phyloP scores from a whole-genome alignment of 1,140 invertebrate species.

The Caenorhabditis remanei region DNA sequence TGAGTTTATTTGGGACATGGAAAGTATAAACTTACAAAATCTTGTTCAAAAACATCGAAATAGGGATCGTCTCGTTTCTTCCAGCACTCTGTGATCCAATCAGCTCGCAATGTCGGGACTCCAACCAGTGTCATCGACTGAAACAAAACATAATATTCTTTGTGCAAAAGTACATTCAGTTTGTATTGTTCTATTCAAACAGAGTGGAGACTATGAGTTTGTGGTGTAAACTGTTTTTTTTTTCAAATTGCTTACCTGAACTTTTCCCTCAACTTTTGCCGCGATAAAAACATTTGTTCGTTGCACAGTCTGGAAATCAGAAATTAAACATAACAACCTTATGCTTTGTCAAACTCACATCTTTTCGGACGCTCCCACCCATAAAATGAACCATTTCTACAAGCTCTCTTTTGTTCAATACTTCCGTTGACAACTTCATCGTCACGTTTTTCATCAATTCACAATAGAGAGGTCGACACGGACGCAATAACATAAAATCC shows the following conservation, averaged over 20 bases:
- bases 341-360: background rate
- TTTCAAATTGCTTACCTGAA: background rate
- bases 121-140: constrained; percentile 87
- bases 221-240: no score
- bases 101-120: constrained; percentile 87
- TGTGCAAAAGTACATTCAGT: no score
- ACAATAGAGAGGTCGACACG: constrained; percentile 87
- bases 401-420: constrained; percentile 79
- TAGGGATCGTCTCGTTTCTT: constrained; percentile 82
- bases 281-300: constrained; percentile 39
- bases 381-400: constrained; percentile 90
- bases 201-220: no score
- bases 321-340: background rate
- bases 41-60: constrained; percentile 1
- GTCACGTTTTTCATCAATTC: constrained; percentile 86
- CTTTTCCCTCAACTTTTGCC: constrained; percentile 21
- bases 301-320: constrained; percentile 28
- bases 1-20: background rate
- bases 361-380: constrained; percentile 88
- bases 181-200: no score
- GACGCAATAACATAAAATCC: constrained; percentile 83
- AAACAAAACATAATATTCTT: constrained; percentile 58
- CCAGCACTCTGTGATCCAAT: constrained; percentile 91
- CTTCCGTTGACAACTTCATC: constrained; percentile 84
- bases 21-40: constrained; percentile 48